Conservation (phyloP, 2,888 invertebrate species). For the Drosophila subsilvestris region DNA sequence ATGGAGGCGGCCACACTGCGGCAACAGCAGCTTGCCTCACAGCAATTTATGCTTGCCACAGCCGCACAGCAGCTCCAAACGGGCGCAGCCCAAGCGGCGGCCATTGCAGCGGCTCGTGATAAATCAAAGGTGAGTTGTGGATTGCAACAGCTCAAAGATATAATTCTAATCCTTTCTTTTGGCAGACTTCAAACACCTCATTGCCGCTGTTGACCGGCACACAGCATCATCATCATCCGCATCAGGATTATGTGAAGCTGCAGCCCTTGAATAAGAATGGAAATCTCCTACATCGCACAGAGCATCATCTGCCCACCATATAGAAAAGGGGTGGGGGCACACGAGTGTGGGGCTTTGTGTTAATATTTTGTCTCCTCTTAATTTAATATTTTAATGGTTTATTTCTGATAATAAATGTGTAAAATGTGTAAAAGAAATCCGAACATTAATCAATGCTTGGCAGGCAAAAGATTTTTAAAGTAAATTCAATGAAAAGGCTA, state of each 20-base stretch:
- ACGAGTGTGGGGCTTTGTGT: conserved; percentile 38
- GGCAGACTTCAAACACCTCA: conserved; percentile 84
- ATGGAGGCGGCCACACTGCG: conserved; percentile 76
- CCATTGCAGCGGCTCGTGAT: conserved; percentile 84
- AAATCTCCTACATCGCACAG: conserved; percentile 80
- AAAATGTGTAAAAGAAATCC: conserved; percentile 28
- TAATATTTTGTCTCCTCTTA: conserved; percentile 30
- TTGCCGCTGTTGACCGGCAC: conserved; percentile 83
- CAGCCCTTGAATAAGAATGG: conserved; percentile 82
- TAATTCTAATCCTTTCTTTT: not conserved
- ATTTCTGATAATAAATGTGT: conserved; percentile 35
- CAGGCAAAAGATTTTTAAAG: not conserved
- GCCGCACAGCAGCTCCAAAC: conserved; percentile 72
- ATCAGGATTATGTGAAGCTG: conserved; percentile 80
- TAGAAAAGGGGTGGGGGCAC: conserved; percentile 37
- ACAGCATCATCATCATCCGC: conserved; percentile 78
- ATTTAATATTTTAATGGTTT: conserved; percentile 32
- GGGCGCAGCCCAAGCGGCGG: conserved; percentile 70
- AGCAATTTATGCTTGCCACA: conserved; percentile 77
- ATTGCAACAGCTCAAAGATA: not conserved
- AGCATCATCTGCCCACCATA: conserved; percentile 84
- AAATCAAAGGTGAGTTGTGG: conserved; percentile 86
- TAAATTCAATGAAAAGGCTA: not conserved
- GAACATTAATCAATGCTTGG: conserved; percentile 11
- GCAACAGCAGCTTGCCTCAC: conserved; percentile 77